Evolutionary conservation across 2,888 invertebrate genomes (phyloP), one percentile per base, ranked within the genome.

Genomic region (Agriopis leucophaearia): DNA sequence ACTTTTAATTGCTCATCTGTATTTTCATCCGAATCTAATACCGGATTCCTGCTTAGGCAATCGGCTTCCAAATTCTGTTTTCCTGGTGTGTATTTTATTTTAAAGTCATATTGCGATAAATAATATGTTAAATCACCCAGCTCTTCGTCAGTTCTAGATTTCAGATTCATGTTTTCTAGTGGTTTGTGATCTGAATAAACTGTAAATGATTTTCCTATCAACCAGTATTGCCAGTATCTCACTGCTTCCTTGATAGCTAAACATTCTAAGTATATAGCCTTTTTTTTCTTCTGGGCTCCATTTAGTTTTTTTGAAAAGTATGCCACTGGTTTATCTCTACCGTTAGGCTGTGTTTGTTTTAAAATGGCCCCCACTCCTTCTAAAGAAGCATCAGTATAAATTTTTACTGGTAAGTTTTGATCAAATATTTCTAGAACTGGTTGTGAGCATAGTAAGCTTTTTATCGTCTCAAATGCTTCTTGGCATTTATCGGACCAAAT

Each of bases 131-230:
- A 16, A 71, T 77, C 76, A 1, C 76, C 79, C 16, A 78, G 52
- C 65, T 78, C 78, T 51, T 78, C 77, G 45, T 79, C 79, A 4
- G 77, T 74, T 67, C 77, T 76, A 12, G 72, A 50, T 54, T 61
- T 76, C 9, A 78, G 62, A 50, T 78, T 78, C 55, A 76, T 52
- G 15, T 77, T 76, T 52, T 75, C 73, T 40, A 76, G 18, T 52
- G 75, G 74, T 44, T 61, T 62, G 40, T 66, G 52, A 57, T 57
- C n/a, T n/a, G n/a, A n/a, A n/a, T n/a, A n/a, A n/a, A n/a, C n/a
- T n/a, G n/a, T n/a, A n/a, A n/a, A n/a, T n/a, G n/a, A n/a, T n/a
- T n/a, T n/a, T n/a, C n/a, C n/a, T n/a, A n/a, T n/a, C n/a, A n/a
- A n/a, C n/a, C n/a, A n/a, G n/a, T n/a, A n/a, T n/a, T n/a, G n/a